Conservation (phyloP, 92 coral and sea anemone species). For the Palythoa heliodiscus region DNA sequence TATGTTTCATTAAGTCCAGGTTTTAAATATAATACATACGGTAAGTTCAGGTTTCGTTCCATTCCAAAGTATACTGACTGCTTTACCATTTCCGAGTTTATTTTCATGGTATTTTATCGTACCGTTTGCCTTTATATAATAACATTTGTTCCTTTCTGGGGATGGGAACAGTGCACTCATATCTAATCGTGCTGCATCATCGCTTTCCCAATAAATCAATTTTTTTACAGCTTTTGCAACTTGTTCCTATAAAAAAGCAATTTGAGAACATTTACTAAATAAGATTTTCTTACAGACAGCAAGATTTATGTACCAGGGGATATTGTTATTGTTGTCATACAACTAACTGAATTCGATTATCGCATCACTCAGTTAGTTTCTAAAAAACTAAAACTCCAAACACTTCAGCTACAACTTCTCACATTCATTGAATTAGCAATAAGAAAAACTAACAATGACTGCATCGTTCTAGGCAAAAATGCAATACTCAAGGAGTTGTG, state of each 20-base stretch:
- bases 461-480: no score
- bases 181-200: not conserved
- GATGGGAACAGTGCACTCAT: conserved; percentile 6
- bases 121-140: not conserved
- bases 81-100: not conserved
- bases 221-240: not conserved
- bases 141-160: conserved; percentile 7
- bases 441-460: no score
- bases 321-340: no score
- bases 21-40: not conserved
- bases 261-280: not conserved
- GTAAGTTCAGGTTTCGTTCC: not conserved
- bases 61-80: conserved; percentile 23
- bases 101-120: not conserved
- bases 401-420: no score
- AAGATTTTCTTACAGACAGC: no score
- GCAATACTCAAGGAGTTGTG: no score
- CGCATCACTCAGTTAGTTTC: no score
- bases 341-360: no score
- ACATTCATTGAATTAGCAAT: no score
- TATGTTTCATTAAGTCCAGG: no score
- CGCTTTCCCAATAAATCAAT: not conserved
- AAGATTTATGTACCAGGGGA: no score
- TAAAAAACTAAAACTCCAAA: no score
- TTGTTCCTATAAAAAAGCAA: not conserved